Evolutionary conservation across 2,888 invertebrate species (phyloP).

Genomic region (Stenoptilia bipunctidactyla): DNA sequence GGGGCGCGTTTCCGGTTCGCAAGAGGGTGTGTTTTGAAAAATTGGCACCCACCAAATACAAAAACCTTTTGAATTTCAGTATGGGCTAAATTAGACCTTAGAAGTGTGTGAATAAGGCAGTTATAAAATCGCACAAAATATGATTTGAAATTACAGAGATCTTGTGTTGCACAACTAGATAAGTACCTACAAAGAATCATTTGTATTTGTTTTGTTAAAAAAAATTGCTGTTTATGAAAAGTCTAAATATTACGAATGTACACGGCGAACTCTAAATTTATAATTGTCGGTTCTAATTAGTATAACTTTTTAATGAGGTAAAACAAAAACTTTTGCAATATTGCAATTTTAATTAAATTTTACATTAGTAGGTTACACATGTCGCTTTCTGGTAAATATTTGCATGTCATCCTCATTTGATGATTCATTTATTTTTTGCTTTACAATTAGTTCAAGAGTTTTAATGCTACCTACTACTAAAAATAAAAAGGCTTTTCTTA

Average conservation of each 20-base stretch:
- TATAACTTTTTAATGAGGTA: neutral
- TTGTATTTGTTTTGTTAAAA: constrained; percentile 24
- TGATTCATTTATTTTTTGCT: too few relatives aligned
- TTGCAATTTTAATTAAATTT: neutral
- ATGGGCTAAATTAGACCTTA: constrained; percentile 29
- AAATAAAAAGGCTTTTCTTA: too few relatives aligned
- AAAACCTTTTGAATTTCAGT: constrained; percentile 25
- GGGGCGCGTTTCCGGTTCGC: constrained; percentile 49
- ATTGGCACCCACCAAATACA: constrained; percentile 50
- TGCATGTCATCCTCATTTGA: too few relatives aligned
- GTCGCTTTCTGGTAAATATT: too few relatives aligned
- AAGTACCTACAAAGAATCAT: too few relatives aligned
- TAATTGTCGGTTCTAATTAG: neutral
- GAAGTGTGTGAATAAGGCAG: constrained; percentile 16
- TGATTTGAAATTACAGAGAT: constrained; percentile 30
- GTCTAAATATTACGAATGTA: constrained; percentile 5
- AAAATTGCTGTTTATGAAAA: neutral
- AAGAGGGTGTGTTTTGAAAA: constrained; percentile 62
- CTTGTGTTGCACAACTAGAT: constrained; percentile 16
- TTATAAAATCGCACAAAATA: constrained; percentile 18
- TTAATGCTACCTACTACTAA: too few relatives aligned
- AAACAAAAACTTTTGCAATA: neutral
- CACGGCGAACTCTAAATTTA: constrained; percentile 9
- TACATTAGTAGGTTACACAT: too few relatives aligned
- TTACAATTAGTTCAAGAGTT: too few relatives aligned